Evolutionary conservation across 2,888 invertebrate species (phyloP).

Genomic region (Tribolium freemani): DNA sequence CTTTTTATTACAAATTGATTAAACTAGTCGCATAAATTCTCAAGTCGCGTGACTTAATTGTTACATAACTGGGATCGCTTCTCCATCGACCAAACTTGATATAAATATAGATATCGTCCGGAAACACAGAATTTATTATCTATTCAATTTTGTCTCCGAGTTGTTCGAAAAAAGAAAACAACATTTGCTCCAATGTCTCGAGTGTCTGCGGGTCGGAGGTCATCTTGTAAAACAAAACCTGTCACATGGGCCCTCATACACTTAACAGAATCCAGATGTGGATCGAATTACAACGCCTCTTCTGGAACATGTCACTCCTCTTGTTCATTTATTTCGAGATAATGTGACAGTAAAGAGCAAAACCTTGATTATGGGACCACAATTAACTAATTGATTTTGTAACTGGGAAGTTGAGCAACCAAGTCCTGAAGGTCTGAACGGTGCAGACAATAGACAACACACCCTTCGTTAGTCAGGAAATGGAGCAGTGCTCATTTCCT

Average conservation of each 20-base stretch:
- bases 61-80: slow-evolving; percentile 17
- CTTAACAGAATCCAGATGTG: slow-evolving; percentile 24
- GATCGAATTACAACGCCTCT: slow-evolving; percentile 12
- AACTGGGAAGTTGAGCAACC: slow-evolving; percentile 2
- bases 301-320: slow-evolving; percentile 28
- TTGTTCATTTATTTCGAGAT: slow-evolving; percentile 2
- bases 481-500: slow-evolving; percentile 38
- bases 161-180: neutral
- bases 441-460: slow-evolving; percentile 31
- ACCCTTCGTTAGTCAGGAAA: slow-evolving; percentile 34
- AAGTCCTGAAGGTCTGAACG: slow-evolving; percentile 2
- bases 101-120: slow-evolving; percentile 9
- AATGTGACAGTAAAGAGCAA: slow-evolving; percentile 15
- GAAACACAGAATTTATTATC: neutral
- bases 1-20: neutral
- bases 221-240: slow-evolving; percentile 33
- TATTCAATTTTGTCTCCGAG: neutral
- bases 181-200: slow-evolving; percentile 5
- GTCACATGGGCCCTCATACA: slow-evolving; percentile 5
- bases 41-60: slow-evolving; percentile 27
- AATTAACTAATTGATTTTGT: slow-evolving; percentile 33
- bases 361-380: slow-evolving; percentile 10
- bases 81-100: slow-evolving; percentile 32
- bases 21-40: slow-evolving; percentile 27
- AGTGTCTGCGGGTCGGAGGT: slow-evolving; percentile 31